Percentiles rank a stretch among this genome's conserved stretches.
Evolutionary conservation across 1,140 invertebrate genomes (phyloP).

Genomic region (Oppia nitens): DNA sequence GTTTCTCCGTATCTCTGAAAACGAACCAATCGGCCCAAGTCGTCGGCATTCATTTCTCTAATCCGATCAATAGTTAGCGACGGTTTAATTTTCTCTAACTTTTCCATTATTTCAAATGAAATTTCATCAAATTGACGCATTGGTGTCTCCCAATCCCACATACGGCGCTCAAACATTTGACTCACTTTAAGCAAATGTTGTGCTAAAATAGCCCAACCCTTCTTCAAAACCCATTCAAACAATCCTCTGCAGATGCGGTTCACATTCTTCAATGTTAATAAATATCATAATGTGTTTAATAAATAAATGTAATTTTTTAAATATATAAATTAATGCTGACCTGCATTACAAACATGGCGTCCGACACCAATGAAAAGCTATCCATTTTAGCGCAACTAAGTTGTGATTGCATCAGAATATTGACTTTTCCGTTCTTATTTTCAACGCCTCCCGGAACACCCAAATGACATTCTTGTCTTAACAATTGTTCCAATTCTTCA

Average conservation of each 20-base stretch:
- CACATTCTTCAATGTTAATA: constrained; percentile 46
- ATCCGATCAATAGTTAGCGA: constrained; percentile 26
- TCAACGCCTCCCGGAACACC: constrained; percentile 56
- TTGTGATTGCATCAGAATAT: constrained; percentile 84
- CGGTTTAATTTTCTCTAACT: constrained; percentile 26
- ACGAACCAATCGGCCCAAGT: constrained; percentile 26
- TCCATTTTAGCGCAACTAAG: constrained; percentile 60
- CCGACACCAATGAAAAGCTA: constrained; percentile 76
- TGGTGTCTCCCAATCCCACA: constrained; percentile 73
- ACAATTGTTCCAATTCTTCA: constrained; percentile 62
- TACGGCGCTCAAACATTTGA: constrained; percentile 73
- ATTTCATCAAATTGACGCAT: constrained; percentile 55
- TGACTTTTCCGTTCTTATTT: constrained; percentile 88
- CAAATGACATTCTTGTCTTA: constrained; percentile 51
- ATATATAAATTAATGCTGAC: constrained; percentile 31
- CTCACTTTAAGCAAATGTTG: constrained; percentile 55
- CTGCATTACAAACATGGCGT: constrained; percentile 80
- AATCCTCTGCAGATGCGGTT: constrained; percentile 71
- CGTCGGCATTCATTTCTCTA: constrained; percentile 30
- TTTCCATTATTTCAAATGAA: constrained; percentile 27
- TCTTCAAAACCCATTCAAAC: constrained; percentile 80
- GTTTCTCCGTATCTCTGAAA: constrained; percentile 34
- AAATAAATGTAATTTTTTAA: background rate
- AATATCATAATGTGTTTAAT: constrained; percentile 21
- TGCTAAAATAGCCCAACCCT: constrained; percentile 75